A percentile compares a stretch with the other conserved stretches of the same genome.
These are phyloP conservation scores for Pampus argenteus DNA, from an alignment of 2,797 vertebrate genomes.

Conservation along the genomic window DNA sequence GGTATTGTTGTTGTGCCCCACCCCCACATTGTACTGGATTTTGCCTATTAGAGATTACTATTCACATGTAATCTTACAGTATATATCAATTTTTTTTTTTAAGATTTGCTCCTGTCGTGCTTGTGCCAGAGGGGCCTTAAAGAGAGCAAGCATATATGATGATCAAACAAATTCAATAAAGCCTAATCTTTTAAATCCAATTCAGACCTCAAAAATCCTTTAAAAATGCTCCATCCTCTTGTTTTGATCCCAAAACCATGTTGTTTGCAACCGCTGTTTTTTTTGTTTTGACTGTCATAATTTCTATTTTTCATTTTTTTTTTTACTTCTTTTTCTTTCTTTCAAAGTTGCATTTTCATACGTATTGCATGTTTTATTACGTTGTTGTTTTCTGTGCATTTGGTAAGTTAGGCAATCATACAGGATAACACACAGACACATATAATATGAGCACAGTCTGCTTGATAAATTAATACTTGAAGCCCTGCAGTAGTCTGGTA, in stretches of 20 bases:
- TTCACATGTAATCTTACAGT: conserved; percentile 37
- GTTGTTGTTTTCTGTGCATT: conserved; percentile 20
- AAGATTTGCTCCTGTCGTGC: conserved; percentile 37
- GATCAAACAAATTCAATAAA: conserved; percentile 75
- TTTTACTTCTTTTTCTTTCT: conserved; percentile 9
- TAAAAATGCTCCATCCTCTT: conserved; percentile 73
- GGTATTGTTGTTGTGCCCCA: conserved; percentile 49
- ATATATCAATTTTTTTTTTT: conserved; percentile 25
- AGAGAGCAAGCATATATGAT: conserved; percentile 66
- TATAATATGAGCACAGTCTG: neutral
- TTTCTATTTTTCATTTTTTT: conserved; percentile 46
- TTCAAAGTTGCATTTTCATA: conserved; percentile 18
- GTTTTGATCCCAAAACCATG: conserved; percentile 75
- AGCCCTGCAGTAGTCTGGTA: conserved; percentile 1
- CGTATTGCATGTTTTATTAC: conserved; percentile 18
- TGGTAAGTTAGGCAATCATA: neutral
- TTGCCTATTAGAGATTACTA: conserved; percentile 41
- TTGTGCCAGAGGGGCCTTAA: conserved; percentile 35
- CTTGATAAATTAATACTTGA: conserved; percentile 7
- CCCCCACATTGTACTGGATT: conserved; percentile 14
- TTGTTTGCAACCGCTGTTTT: conserved; percentile 74
- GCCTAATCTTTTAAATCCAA: conserved; percentile 85
- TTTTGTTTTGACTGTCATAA: conserved; percentile 65
- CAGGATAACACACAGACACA: too few relatives aligned
- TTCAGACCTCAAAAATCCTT: conserved; percentile 73